Evolutionary conservation across 2,113 vertebrate species (phyloP), one percentile per base, ranked within the genome.

Genomic region (Corythaeola cristata): DNA sequence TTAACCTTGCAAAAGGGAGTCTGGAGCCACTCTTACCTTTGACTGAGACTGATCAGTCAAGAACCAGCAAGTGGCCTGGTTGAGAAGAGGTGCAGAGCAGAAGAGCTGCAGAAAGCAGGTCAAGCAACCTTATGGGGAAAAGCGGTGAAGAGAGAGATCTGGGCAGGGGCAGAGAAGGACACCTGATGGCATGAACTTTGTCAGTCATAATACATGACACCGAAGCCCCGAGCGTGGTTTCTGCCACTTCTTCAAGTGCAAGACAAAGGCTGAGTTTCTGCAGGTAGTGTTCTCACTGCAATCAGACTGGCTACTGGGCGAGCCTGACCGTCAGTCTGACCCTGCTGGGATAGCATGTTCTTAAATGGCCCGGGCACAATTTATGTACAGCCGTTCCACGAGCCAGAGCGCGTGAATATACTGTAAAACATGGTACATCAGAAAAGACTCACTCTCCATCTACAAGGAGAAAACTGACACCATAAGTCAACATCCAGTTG

Each of bases 401-500:
- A 79, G 85, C 49, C 28, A 69, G 67, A 68, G 86, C 1, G 2
- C 15, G n/a, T 83, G 85, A 83, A 22, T 6, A 17, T 66, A 56
- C 50, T 93, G 81, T 62, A 82, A 96, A 95, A 55, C 90, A 60
- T 0, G 10, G 74, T 5, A 11, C 3, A 21, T 24, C 74, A 82
- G 80, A 17, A 88, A 82, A 89, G 74, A 19, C 77, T 92, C 21
- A 0, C 52, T 88, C 60, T 55, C 53, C 67, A 66, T 79, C 96
- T 55, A 44, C 92, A 93, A 95, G 91, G 92, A 95, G 97, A 96
- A 83, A 92, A 76, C 18, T 58, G 94, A 91, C 94, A 93, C 89
- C 47, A 1, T 87, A 92, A 97, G 94, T 95, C 94, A 95, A 20
- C 81, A 58, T 22, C 71, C 92, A 83, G 84, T 63, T 88, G 96